Evolutionary conservation across 2,888 invertebrate genomes (phyloP).

Genomic region (Lasioglossum leucozonium): DNA sequence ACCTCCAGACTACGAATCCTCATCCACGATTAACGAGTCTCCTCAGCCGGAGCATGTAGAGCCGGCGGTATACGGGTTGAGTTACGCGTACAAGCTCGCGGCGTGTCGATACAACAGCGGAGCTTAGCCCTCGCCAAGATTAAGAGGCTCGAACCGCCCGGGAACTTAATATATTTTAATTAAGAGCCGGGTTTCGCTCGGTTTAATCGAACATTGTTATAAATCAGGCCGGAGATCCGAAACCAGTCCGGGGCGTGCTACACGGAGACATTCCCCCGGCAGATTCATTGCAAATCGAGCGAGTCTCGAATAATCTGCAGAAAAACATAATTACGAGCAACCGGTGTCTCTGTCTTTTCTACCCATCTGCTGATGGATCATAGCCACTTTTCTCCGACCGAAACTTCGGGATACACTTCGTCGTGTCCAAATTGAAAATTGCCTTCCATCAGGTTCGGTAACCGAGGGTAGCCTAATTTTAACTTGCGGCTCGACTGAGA

Average conservation of each 20-base stretch:
- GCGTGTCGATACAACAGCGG: constrained; percentile 42
- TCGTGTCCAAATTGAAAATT: no score
- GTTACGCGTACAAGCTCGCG: constrained; percentile 48
- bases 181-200: constrained; percentile 6
- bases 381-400: no score
- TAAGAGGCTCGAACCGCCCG: constrained; percentile 30
- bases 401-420: no score
- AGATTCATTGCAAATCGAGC: constrained; percentile 6
- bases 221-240: constrained; percentile 20
- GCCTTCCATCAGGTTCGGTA: no score
- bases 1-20: constrained; percentile 11
- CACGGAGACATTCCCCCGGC: neutral
- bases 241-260: neutral
- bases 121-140: constrained; percentile 34
- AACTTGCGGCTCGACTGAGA: no score
- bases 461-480: no score
- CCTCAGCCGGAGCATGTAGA: constrained; percentile 41
- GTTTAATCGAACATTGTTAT: constrained; percentile 32
- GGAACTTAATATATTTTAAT: constrained; percentile 49
- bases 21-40: constrained; percentile 37
- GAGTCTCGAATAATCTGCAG: neutral
- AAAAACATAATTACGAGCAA: neutral
- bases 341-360: neutral
- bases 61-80: constrained; percentile 46
- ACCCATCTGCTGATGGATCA: no score